These are phyloP conservation scores for Xanthia togata DNA, from an alignment of 2,888 invertebrate genomes.

Conservation along the genomic window DNA sequence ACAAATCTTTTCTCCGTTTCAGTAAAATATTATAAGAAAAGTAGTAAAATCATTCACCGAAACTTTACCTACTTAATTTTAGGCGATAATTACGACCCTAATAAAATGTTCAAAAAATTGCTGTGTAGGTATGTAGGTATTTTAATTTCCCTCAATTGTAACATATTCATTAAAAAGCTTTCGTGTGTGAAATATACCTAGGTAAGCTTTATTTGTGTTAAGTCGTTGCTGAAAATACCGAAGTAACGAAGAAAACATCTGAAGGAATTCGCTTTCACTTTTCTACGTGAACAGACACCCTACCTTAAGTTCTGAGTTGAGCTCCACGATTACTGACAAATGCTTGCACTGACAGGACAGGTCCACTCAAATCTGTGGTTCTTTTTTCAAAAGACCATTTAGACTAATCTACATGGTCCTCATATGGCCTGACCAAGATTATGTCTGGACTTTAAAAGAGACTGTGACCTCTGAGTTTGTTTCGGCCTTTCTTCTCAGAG, in stretches of 20 bases:
- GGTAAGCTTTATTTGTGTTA: slow-evolving; percentile 16
- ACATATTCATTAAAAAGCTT: slow-evolving; percentile 29
- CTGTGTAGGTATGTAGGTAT: no score
- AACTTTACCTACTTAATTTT: not conserved
- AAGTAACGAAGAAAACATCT: slow-evolving; percentile 41
- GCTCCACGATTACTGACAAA: no score
- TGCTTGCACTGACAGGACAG: no score
- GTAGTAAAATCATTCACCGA: not conserved
- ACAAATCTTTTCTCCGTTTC: no score
- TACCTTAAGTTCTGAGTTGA: no score
- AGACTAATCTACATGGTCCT: no score
- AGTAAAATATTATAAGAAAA: not conserved
- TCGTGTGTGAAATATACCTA: slow-evolving; percentile 10
- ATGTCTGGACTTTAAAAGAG: no score
- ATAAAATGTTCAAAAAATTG: not conserved
- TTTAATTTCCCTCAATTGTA: not conserved
- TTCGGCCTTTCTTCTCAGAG: no score
- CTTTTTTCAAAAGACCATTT: no score
- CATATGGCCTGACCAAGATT: no score
- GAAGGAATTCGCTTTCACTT: slow-evolving; percentile 55
- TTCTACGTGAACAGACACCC: slow-evolving; percentile 39
- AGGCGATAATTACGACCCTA: not conserved
- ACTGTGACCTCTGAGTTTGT: no score
- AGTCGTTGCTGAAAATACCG: slow-evolving; percentile 35
- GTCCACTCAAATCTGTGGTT: no score